Evolutionary conservation across 1,140 invertebrate species (phyloP), one percentile per base, ranked within the genome.

Genomic region (Cataglyphis hispanica): DNA sequence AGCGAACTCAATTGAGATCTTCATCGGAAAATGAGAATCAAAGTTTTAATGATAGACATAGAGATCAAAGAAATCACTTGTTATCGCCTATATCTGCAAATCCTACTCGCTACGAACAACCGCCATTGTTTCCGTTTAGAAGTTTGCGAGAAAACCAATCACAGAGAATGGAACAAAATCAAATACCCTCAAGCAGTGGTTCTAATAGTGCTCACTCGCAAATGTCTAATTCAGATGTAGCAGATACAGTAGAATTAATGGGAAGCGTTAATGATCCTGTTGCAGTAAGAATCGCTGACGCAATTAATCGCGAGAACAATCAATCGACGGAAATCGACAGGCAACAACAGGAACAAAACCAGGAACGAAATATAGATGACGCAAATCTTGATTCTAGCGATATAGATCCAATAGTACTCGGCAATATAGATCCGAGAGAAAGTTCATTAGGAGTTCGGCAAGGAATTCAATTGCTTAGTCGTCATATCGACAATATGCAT

Each of bases 401-500:
- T 61, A 16, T 60, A 31, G 78, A 83, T 7, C 37, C 53, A 25
- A 46, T 80, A 80, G 67, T 25, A 43, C 27, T 78, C n/a, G 78
- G 53, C 13, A 83, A 74, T 60, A 43, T 74, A 37, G 78, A 83
- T 34, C 67, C 53, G n/a, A 72, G 66, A 60, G 78, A 83, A 7
- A 60, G 83, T 78, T 84, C 83, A 13, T 2, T 86, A 13, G 78
- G 78, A 58, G 67, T 88, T 56, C 72, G 75, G n/a, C 89, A 92
- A 66, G 91, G 91, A 6, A 93, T 95, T 66, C 92, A 92, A 67
- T 87, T 95, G 22, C 91, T 95, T 40, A 93, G 93, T 83, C 90
- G 93, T 63, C 93, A 95, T 37, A 95, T 95, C 50, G 92, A 94
- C 58, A 94, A 94, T 78, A 94, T 95, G 92, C 92, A 95, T 67